Percentiles rank a stretch among this genome's conserved stretches.
phyloP scores from a whole-genome alignment of 2,888 invertebrate genomes.

The Phyto melanocephala region DNA sequence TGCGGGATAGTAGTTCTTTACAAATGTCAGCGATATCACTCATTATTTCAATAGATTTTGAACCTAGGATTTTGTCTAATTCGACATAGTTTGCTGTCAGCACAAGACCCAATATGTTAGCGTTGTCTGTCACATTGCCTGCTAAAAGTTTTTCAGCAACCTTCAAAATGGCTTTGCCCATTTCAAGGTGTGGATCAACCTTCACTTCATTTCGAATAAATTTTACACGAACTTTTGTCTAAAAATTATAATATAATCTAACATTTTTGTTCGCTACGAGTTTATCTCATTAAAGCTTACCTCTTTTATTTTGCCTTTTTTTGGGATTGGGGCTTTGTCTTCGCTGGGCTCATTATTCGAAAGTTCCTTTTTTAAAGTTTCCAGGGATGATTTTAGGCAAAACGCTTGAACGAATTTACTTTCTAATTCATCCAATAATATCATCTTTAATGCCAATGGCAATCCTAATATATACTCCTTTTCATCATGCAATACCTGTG shows the following conservation, averaged over 20 bases:
- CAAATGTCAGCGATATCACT: conserved; percentile 26
- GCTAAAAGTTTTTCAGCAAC: conserved; percentile 52
- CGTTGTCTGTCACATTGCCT: conserved; percentile 54
- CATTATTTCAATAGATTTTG: conserved; percentile 15
- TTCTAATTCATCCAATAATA: conserved; percentile 92
- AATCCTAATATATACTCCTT: conserved; percentile 86
- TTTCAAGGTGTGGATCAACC: conserved; percentile 87
- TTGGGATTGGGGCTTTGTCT: not conserved
- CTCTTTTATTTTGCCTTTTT: conserved; percentile 50
- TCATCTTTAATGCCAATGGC: conserved; percentile 86
- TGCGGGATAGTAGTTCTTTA: conserved; percentile 15
- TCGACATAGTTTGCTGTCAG: conserved; percentile 84
- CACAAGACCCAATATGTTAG: conserved; percentile 77
- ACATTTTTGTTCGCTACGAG: not conserved
- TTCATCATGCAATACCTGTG: conserved; percentile 87
- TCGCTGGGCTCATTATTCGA: not conserved
- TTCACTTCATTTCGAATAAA: conserved; percentile 90
- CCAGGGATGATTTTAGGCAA: conserved; percentile 87
- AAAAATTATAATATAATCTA: conserved; percentile 11
- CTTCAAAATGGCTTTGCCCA: conserved; percentile 80
- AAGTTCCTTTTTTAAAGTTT: conserved; percentile 81
- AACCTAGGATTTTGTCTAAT: conserved; percentile 75
- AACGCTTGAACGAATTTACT: conserved; percentile 85
- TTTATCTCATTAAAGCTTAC: not conserved
- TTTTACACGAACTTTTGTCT: conserved; percentile 86